Conservation (phyloP, 2,113 vertebrate species). For the Fregata magnificens region DNA sequence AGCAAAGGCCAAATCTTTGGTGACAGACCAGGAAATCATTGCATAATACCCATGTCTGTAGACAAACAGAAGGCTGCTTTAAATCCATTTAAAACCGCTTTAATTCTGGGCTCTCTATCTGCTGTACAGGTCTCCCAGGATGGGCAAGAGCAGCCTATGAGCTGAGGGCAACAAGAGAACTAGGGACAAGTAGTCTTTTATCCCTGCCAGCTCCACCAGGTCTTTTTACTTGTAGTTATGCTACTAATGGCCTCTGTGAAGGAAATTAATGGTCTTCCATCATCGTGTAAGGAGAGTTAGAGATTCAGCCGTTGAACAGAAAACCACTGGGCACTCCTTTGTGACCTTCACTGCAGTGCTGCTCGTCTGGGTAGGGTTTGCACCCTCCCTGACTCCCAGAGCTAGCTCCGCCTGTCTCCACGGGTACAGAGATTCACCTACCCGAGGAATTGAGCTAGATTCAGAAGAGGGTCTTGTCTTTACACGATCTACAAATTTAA, state of each 20-base stretch:
- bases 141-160: neutral
- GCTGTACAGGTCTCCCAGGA: neutral
- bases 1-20: neutral
- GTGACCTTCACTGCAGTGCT: neutral
- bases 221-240: neutral
- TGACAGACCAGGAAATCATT: neutral
- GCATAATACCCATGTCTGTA: neutral
- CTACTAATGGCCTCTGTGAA: neutral
- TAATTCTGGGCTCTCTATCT: neutral
- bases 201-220: neutral
- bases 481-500: neutral
- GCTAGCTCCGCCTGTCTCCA: fast-evolving
- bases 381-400: neutral
- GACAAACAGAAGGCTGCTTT: neutral
- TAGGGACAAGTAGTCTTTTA: neutral
- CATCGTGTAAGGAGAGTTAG: neutral
- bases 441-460: neutral
- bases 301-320: neutral
- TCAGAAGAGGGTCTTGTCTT: neutral
- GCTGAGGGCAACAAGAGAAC: neutral
- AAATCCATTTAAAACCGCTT: neutral
- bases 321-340: neutral
- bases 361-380: neutral
- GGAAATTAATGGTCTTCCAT: neutral
- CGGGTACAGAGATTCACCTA: neutral